Percentiles rank a stretch among this genome's conserved stretches.
Evolutionary conservation across 2,797 vertebrate genomes (phyloP).

Genomic region (Mormyrus hasselquistii): DNA sequence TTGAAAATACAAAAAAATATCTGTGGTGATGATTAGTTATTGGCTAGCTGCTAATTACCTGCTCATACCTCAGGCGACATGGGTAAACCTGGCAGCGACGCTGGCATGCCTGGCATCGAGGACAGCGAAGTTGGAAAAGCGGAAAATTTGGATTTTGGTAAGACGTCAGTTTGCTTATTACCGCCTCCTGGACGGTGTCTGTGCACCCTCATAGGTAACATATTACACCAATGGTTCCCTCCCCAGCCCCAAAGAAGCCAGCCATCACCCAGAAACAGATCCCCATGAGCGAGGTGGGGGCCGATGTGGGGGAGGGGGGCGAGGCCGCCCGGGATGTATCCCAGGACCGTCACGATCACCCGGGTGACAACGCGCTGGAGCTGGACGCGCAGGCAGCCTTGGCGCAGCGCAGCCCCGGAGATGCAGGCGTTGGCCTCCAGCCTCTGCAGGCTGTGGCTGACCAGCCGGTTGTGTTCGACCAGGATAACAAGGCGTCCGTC

Average conservation of each 20-base stretch:
- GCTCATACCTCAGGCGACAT: constrained; percentile 62
- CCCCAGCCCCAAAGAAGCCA: constrained; percentile 65
- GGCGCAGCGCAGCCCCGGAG: constrained; percentile 51
- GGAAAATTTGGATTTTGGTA: constrained; percentile 77
- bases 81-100: constrained; percentile 81
- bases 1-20: background rate
- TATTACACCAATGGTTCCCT: background rate
- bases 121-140: constrained; percentile 86
- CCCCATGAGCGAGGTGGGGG: constrained; percentile 32
- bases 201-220: background rate
- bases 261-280: constrained; percentile 59
- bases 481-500: constrained; percentile 60
- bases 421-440: constrained; percentile 26
- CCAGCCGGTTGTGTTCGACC: constrained; percentile 56
- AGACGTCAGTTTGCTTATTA: constrained; percentile 33
- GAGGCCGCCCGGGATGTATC: constrained; percentile 34
- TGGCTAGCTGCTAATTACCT: background rate
- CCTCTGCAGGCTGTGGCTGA: constrained; percentile 43
- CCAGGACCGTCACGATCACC: background rate
- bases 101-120: constrained; percentile 97
- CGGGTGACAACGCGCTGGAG: background rate
- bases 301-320: constrained; percentile 37
- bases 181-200: background rate
- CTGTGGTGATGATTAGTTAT: background rate
- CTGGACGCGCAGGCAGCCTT: constrained; percentile 23